Conservation (phyloP, 2,113 vertebrate species). For the Oncorhynchus mykiss region DNA sequence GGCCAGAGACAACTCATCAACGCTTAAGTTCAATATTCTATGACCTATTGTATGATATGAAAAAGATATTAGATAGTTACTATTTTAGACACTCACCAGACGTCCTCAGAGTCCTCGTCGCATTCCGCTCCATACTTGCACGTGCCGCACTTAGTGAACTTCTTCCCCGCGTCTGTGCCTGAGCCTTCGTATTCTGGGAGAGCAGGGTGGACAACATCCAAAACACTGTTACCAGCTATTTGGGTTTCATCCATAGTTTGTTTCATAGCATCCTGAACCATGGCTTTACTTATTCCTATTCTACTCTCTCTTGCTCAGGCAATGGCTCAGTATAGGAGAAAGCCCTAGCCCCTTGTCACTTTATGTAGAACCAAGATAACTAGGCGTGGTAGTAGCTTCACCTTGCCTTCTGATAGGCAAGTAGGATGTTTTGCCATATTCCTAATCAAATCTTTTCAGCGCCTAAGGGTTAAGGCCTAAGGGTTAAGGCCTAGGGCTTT, state of each 20-base stretch:
- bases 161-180: constrained; percentile 83
- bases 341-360: no score
- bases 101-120: constrained; percentile 93
- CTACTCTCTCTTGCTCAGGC: no score
- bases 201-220: background rate
- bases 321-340: no score
- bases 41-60: no score
- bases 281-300: background rate
- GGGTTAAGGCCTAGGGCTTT: no score
- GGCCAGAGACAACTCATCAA: background rate
- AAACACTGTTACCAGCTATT: background rate
- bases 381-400: no score
- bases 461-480: no score
- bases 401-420: no score
- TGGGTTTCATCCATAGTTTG: background rate
- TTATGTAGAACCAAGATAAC: no score
- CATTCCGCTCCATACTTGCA: constrained; percentile 96
- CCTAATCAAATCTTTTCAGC: no score
- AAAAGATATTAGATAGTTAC: background rate
- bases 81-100: constrained; percentile 79
- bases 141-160: constrained; percentile 90
- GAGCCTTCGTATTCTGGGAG: constrained; percentile 88
- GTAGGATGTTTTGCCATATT: no score
- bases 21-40: no score
- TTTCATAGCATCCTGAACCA: background rate